Conservation (phyloP, 92 coral and sea anemone species). For the Parazoanthus atlanticus region DNA sequence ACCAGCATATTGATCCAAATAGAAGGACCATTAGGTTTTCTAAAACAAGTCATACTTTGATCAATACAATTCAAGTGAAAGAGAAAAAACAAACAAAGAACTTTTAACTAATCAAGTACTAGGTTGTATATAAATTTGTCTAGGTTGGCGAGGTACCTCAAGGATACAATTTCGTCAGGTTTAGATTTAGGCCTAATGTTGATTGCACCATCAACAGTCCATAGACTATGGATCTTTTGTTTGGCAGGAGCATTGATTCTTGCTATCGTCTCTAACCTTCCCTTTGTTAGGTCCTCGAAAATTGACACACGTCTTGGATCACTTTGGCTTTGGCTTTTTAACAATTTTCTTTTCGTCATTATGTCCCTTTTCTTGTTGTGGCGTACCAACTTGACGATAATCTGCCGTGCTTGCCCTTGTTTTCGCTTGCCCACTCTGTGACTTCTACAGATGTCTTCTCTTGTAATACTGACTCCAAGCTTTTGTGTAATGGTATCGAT, state of each 20-base stretch:
- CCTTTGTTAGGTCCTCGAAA: slow-evolving; percentile 13
- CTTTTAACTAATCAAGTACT: slow-evolving; percentile 17
- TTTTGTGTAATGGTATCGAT: not conserved
- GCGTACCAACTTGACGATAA: not conserved
- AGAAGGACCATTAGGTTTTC: not conserved
- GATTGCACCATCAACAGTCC: not conserved
- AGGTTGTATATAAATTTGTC: not conserved
- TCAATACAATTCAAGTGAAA: slow-evolving; percentile 2
- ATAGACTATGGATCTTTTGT: not conserved
- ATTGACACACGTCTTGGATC: not conserved
- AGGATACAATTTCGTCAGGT: not conserved
- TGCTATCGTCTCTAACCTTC: not conserved
- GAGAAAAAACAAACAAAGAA: not conserved
- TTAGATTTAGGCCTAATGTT: not conserved
- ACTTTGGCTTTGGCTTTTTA: not conserved
- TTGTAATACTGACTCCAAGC: not conserved
- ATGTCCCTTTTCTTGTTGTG: slow-evolving; percentile 9
- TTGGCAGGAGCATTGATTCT: not conserved
- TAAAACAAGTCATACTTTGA: not conserved
- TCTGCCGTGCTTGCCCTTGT: not conserved
- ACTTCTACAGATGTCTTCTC: not conserved
- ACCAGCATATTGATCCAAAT: not conserved
- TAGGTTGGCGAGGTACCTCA: not conserved
- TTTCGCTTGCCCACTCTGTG: not conserved
- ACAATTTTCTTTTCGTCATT: not conserved